phyloP scores from a whole-genome alignment of 2,888 invertebrate genomes.

The Tethea ocularis region DNA sequence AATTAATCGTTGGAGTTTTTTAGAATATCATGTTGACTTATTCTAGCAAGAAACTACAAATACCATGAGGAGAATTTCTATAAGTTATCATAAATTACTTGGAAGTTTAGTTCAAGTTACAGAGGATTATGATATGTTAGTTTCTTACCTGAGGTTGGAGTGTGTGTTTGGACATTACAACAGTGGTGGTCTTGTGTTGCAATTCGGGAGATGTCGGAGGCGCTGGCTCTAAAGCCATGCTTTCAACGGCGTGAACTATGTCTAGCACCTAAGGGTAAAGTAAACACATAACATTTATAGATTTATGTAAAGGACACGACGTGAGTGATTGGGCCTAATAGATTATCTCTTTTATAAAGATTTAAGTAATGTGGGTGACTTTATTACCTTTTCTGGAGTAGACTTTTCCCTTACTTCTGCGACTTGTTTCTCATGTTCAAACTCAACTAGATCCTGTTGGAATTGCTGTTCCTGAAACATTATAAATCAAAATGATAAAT shows the following conservation, averaged over 20 bases:
- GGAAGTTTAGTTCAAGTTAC: not conserved
- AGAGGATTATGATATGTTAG: not conserved
- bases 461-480: constrained; percentile 86
- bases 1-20: not conserved
- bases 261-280: constrained; percentile 91
- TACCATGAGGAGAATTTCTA: not conserved
- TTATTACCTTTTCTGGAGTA: constrained; percentile 91
- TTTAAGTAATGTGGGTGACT: constrained; percentile 7
- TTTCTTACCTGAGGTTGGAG: constrained; percentile 87
- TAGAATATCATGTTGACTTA: not conserved
- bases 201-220: constrained; percentile 91
- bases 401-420: constrained; percentile 88
- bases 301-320: not conserved
- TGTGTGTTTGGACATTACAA: constrained; percentile 97
- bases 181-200: constrained; percentile 93
- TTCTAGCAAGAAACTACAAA: not conserved
- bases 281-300: not conserved
- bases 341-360: not conserved
- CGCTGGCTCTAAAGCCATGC: constrained; percentile 87
- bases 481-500: not conserved
- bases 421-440: constrained; percentile 88
- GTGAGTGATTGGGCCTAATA: too few species aligned
- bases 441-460: constrained; percentile 89
- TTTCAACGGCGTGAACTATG: constrained; percentile 94
- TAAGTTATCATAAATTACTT: not conserved